Evolutionary conservation across 2,113 vertebrate genomes (phyloP).

Genomic region (Gopherus flavomarginatus): DNA sequence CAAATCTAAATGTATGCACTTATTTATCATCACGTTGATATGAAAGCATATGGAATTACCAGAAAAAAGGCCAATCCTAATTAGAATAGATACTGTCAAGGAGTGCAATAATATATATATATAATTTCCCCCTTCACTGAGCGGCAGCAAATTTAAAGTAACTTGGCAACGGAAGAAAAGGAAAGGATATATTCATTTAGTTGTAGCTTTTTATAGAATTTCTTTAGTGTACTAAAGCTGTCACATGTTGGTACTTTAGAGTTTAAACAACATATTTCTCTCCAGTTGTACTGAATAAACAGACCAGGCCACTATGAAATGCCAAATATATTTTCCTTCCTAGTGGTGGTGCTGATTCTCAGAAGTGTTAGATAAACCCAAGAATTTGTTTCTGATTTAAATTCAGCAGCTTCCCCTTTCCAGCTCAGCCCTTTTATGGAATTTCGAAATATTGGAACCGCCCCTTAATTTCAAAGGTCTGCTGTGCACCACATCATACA

Average conservation of each 20-base stretch:
- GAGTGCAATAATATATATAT: neutral
- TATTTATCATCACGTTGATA: neutral
- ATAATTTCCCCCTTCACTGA: conserved; percentile 21
- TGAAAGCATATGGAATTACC: neutral
- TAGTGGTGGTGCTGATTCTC: conserved; percentile 37
- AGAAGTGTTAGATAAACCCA: conserved; percentile 32
- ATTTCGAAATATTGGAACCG: conserved; percentile 43
- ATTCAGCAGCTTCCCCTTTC: conserved; percentile 54
- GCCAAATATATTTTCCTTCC: conserved; percentile 44
- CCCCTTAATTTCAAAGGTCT: conserved; percentile 8
- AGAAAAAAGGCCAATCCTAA: neutral
- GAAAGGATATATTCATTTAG: conserved; percentile 29
- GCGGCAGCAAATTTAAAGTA: conserved; percentile 36
- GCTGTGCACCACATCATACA: neutral
- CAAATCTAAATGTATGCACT: neutral
- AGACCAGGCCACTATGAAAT: conserved; percentile 43
- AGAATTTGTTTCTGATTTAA: conserved; percentile 61
- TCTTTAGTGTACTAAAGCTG: conserved; percentile 36
- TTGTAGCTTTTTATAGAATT: conserved; percentile 29
- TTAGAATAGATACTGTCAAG: conserved; percentile 26
- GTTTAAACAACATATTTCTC: conserved; percentile 48
- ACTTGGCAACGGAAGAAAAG: conserved; percentile 22
- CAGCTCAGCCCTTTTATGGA: conserved; percentile 51
- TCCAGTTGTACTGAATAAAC: conserved; percentile 44
- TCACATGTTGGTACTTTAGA: conserved; percentile 56